Evolutionary conservation across 2,113 vertebrate genomes (phyloP), one percentile per base, ranked within the genome.

Genomic region (Mungos mungo): DNA sequence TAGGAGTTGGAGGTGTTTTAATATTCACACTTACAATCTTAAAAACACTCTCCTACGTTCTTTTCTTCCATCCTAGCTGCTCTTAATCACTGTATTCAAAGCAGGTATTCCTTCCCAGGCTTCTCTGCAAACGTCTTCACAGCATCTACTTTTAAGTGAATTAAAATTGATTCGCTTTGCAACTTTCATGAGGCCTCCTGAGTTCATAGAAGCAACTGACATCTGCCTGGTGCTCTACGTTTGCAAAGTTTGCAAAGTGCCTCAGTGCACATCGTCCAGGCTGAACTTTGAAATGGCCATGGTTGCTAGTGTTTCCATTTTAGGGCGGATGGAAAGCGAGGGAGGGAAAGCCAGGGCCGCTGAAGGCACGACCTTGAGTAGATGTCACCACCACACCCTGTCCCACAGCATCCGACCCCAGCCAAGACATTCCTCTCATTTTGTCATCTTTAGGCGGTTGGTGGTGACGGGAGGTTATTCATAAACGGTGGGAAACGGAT

Each of bases 81-180:
- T 85, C 19, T 77, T 92, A 25, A 35, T 81, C 60, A 72, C 35
- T 41, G 7, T 68, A 33, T 74, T 72, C 79, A 83, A 88, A 71
- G 33, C 83, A 86, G 60, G 33, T 35, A 57, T 35, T 65, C 23
- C 63, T 90, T 85, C 33, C 19, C 3, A 2, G 88, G 41, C 38
- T 66, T 84, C 27, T 90, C 54, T 15, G 86, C 45, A 71, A 79
- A 71, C 47, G 14, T 60, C 79, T 81, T 65, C 52, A n/a, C 1
- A 10, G 27, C 74, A 41, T 87, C 74, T 87, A 35, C 85, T 93
- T 94, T 82, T 54, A 89, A 82, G 90, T 66, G 68, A 96, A 72
- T 97, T 95, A 88, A 96, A 97, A 93, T 63, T 4, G 83, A 93
- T 69, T 89, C 38, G 83, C 81, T 81, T 88, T 85, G 80, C 71